These are phyloP conservation scores for Diploptera punctata DNA, from an alignment of 2,888 invertebrate genomes.

Conservation along the genomic window DNA sequence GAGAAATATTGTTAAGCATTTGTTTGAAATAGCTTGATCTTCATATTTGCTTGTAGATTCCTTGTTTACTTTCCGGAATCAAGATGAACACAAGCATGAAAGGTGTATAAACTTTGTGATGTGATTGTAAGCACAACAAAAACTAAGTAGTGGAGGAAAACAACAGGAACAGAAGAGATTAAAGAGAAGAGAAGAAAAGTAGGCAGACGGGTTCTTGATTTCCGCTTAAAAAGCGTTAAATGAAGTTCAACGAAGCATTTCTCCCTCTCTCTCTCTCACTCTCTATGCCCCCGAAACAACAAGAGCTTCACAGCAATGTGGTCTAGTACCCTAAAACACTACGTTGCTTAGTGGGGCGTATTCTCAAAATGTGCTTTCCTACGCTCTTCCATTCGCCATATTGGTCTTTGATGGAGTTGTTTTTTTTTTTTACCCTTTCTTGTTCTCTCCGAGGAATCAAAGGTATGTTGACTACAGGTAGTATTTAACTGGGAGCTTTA, in stretches of 20 bases:
- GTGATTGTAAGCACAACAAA: neutral
- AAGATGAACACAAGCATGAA: too few species aligned
- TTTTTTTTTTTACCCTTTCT: too few species aligned
- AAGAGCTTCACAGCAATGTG: neutral
- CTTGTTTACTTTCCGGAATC: too few species aligned
- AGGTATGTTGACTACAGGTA: neutral
- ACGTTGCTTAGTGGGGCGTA: neutral
- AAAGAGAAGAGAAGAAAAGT: conserved; percentile 8
- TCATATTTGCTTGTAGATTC: too few species aligned
- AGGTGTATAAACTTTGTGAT: neutral
- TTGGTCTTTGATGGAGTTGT: neutral
- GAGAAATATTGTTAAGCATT: too few species aligned
- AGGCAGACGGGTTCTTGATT: neutral
- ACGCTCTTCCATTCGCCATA: neutral
- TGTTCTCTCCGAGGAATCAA: too few species aligned
- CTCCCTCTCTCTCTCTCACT: too few species aligned
- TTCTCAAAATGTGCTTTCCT: neutral
- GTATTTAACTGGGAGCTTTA: too few species aligned
- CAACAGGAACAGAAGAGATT: conserved; percentile 13
- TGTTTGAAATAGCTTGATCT: too few species aligned
- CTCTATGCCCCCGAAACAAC: conserved; percentile 15
- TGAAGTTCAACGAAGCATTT: conserved; percentile 17
- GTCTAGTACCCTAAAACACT: neutral
- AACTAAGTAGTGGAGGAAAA: neutral
- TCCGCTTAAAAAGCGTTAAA: conserved; percentile 22